Conservation (phyloP, 2,113 vertebrate genomes). For the Macrotis lagotis region DNA sequence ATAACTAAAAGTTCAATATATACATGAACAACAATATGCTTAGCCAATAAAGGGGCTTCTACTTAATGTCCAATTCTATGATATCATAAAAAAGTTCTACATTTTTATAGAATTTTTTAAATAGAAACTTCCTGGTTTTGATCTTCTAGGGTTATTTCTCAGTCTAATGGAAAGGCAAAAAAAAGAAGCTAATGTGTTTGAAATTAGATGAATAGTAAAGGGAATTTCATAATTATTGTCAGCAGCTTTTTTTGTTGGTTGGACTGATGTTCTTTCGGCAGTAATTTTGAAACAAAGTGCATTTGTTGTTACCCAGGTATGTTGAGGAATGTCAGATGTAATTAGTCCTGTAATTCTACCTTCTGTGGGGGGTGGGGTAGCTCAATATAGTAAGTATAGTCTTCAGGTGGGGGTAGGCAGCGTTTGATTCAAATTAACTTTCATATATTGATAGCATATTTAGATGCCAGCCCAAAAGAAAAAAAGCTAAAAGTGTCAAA, state of each 20-base stretch:
- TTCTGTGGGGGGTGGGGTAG: no score
- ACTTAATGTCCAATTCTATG: neutral
- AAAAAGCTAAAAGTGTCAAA: slow-evolving; percentile 36
- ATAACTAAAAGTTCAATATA: neutral
- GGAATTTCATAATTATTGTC: slow-evolving; percentile 46
- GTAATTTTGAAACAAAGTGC: slow-evolving; percentile 65
- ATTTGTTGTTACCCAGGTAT: slow-evolving; percentile 61
- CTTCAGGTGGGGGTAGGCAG: slow-evolving; percentile 52
- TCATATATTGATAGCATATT: slow-evolving; percentile 61
- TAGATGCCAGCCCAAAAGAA: slow-evolving; percentile 34
- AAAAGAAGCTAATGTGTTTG: neutral
- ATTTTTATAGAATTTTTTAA: neutral
- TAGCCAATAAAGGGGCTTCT: neutral
- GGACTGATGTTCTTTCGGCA: slow-evolving; percentile 37
- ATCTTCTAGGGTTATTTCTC: neutral
- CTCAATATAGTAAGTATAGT: slow-evolving; percentile 52
- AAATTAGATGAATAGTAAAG: slow-evolving; percentile 62
- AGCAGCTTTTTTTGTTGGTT: slow-evolving; percentile 49
- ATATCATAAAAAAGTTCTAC: neutral
- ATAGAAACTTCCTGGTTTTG: neutral
- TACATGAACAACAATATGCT: neutral
- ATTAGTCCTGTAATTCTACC: slow-evolving; percentile 56
- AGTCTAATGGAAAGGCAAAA: neutral
- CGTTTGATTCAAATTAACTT: slow-evolving; percentile 54
- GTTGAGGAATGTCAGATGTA: slow-evolving; percentile 60